Conservation (phyloP, 2,113 vertebrate species). For the Ailurus styani region DNA sequence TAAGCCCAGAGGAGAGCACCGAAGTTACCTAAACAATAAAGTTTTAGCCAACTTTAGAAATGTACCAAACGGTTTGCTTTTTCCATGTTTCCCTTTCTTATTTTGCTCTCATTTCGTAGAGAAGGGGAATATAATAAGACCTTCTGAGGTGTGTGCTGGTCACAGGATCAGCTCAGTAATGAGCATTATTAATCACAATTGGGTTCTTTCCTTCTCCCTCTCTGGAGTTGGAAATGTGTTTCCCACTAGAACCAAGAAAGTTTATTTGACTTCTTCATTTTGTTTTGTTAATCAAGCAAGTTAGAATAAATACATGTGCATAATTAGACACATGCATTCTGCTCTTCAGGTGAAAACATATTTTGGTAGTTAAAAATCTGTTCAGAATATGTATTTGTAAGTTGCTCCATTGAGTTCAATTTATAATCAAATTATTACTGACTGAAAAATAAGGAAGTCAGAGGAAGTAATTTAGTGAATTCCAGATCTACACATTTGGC, state of each 20-base stretch:
- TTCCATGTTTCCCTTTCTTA: slow-evolving; percentile 60
- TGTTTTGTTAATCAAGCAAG: background rate
- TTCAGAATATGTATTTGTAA: background rate
- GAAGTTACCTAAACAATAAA: slow-evolving; percentile 78
- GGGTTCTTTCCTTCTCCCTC: slow-evolving; percentile 43
- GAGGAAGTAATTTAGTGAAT: slow-evolving; percentile 74
- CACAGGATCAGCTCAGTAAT: slow-evolving; percentile 72
- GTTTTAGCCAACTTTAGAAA: slow-evolving; percentile 74
- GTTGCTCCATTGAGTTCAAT: slow-evolving; percentile 42
- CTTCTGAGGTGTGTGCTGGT: slow-evolving; percentile 57
- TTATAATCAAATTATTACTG: slow-evolving; percentile 66
- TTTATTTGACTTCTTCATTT: background rate
- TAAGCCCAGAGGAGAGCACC: slow-evolving; percentile 74
- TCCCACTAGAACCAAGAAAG: background rate
- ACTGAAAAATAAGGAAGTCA: slow-evolving; percentile 23
- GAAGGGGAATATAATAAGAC: slow-evolving; percentile 30
- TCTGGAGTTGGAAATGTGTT: background rate
- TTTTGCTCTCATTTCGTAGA: slow-evolving; percentile 65
- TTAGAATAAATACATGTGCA: background rate
- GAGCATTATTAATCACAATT: slow-evolving; percentile 77
- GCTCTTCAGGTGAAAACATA: background rate
- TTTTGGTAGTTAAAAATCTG: background rate
- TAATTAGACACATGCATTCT: background rate
- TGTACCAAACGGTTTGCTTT: slow-evolving; percentile 54
- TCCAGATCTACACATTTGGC: slow-evolving; percentile 63